Evolutionary conservation across 2,888 invertebrate genomes (phyloP).

Genomic region (Drosophila nigritarsus): DNA sequence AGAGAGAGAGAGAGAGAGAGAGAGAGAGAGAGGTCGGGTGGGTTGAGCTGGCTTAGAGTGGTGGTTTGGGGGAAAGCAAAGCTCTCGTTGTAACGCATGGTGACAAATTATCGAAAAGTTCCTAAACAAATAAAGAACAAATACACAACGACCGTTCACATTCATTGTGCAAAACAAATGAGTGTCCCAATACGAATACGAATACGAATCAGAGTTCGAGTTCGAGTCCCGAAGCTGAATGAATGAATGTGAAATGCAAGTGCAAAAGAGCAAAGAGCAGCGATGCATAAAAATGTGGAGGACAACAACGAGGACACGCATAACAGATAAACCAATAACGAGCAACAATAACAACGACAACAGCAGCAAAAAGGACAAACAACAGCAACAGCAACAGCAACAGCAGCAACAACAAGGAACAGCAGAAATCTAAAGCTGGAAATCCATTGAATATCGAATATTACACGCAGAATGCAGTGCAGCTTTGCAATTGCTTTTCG

Average conservation of each 20-base stretch:
- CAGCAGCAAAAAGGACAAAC: conserved; percentile 6
- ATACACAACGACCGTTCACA: neutral
- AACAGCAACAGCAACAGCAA: conserved; percentile 20
- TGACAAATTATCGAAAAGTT: conserved; percentile 73
- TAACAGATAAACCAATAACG: conserved; percentile 67
- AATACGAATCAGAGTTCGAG: conserved; percentile 16
- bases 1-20: too few species aligned
- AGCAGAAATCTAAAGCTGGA: conserved; percentile 34
- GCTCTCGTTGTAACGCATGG: conserved; percentile 44
- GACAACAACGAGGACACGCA: conserved; percentile 46
- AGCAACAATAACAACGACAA: conserved; percentile 38
- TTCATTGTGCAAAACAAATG: conserved; percentile 57
- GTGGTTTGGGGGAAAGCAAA: neutral
- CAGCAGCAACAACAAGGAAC: conserved; percentile 13
- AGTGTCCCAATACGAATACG: conserved; percentile 25
- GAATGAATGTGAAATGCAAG: conserved; percentile 58
- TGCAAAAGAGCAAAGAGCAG: conserved; percentile 45
- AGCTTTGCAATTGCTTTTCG: conserved; percentile 59
- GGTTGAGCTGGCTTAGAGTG: neutral
- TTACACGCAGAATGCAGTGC: conserved; percentile 65
- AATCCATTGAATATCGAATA: conserved; percentile 55
- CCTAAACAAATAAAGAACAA: conserved; percentile 48
- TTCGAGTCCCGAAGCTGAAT: conserved; percentile 18
- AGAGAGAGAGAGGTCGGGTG: neutral
- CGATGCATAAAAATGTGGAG: conserved; percentile 23